Evolutionary conservation across 1,140 invertebrate genomes (phyloP).

Genomic region (Polypedilum vanderplanki): DNA sequence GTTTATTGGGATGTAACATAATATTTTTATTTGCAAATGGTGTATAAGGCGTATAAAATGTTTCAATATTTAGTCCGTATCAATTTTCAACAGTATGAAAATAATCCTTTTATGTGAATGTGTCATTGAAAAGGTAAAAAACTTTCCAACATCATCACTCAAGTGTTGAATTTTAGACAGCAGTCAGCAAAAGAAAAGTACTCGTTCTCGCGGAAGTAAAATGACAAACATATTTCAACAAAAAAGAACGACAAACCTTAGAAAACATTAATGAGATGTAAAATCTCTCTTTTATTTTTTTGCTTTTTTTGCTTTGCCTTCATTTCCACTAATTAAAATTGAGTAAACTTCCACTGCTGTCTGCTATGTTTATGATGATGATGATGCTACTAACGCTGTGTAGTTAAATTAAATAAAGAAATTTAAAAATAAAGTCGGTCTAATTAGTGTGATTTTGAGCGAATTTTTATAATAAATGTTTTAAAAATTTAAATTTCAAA

Average conservation of each 20-base stretch:
- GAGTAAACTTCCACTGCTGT: not conserved
- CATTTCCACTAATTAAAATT: conserved; percentile 24
- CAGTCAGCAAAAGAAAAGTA: not conserved
- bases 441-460: too few relatives aligned
- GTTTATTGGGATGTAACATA: conserved; percentile 12
- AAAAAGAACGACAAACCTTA: not conserved
- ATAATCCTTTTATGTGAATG: not conserved
- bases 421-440: too few relatives aligned
- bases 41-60: too few relatives aligned
- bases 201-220: conserved; percentile 17
- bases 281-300: not conserved
- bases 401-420: too few relatives aligned
- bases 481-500: too few relatives aligned
- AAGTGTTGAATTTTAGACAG: too few relatives aligned
- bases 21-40: not conserved
- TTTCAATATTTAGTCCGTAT: too few relatives aligned
- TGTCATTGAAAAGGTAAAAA: too few relatives aligned
- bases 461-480: too few relatives aligned
- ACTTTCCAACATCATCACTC: too few relatives aligned
- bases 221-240: conserved; percentile 27
- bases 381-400: not conserved
- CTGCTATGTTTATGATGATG: not conserved
- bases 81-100: too few relatives aligned
- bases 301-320: too few relatives aligned
- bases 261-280: conserved; percentile 26